phyloP scores from a whole-genome alignment of 2,888 invertebrate species.

The Phymatocera aterrima region DNA sequence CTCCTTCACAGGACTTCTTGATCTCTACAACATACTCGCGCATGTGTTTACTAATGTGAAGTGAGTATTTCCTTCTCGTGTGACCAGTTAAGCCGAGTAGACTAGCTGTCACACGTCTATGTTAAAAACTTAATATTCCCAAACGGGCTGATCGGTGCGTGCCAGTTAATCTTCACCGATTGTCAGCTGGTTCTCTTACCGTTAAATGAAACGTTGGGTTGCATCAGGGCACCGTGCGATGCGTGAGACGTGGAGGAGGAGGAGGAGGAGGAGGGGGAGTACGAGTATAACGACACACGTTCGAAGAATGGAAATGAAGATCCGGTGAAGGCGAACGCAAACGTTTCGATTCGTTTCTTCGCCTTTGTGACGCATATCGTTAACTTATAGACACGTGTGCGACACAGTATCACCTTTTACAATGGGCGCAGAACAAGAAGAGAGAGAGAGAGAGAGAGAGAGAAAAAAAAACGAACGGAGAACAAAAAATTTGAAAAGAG shows the following conservation, averaged over 20 bases:
- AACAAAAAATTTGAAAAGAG: too few relatives aligned
- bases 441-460: not conserved
- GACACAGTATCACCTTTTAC: not conserved
- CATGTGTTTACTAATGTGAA: too few relatives aligned
- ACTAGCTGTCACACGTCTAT: slow-evolving; percentile 20
- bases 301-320: slow-evolving; percentile 22
- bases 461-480: not conserved
- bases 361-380: not conserved
- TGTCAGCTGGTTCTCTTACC: slow-evolving; percentile 16
- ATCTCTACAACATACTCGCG: too few relatives aligned
- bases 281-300: not conserved
- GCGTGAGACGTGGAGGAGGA: not conserved
- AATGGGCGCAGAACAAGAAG: not conserved
- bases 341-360: not conserved
- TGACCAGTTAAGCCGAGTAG: slow-evolving; percentile 16
- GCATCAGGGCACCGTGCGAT: slow-evolving; percentile 4
- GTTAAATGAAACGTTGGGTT: slow-evolving; percentile 27
- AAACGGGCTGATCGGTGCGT: slow-evolving; percentile 5
- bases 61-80: not conserved
- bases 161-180: slow-evolving; percentile 26
- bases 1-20: too few relatives aligned
- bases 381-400: not conserved
- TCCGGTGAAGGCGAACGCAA: too few relatives aligned
- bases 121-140: slow-evolving; percentile 20
- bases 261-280: too few relatives aligned